Evolutionary conservation across 1,140 invertebrate species (phyloP).

Genomic region (Camponotus pennsylvanicus): DNA sequence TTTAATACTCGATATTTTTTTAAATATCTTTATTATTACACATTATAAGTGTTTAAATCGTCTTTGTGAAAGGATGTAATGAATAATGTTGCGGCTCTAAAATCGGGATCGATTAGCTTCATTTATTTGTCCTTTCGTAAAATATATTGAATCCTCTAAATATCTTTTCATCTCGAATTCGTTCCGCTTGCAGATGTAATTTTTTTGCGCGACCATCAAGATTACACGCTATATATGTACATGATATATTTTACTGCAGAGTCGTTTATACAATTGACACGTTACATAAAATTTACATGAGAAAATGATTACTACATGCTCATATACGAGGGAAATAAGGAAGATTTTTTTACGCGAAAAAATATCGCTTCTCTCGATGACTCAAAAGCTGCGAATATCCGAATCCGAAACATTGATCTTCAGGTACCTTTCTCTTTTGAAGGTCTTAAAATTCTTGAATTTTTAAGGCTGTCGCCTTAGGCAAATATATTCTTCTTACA

Average conservation of each 20-base stretch:
- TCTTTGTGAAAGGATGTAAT: not conserved
- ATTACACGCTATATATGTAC: conserved; percentile 29
- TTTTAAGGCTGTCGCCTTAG: not conserved
- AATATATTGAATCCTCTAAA: conserved; percentile 47
- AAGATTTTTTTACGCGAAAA: conserved; percentile 29
- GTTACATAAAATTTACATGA: conserved; percentile 35
- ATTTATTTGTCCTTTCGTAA: conserved; percentile 34
- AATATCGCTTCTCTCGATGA: not conserved
- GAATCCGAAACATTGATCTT: not conserved
- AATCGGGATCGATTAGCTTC: conserved; percentile 2
- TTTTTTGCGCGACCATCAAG: conserved; percentile 26
- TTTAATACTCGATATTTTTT: too few species aligned
- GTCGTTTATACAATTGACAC: conserved; percentile 16
- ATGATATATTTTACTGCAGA: conserved; percentile 24
- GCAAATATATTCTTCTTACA: not conserved
- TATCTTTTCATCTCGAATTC: not conserved
- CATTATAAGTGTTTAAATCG: not conserved
- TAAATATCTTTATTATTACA: conserved; percentile 17
- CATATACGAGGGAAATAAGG: not conserved
- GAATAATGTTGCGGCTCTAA: not conserved
- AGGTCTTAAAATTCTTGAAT: not conserved
- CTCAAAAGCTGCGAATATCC: not conserved
- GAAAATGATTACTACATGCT: not conserved
- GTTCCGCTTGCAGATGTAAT: conserved; percentile 2
- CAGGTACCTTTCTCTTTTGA: not conserved